phyloP scores from a whole-genome alignment of 2,797 vertebrate species.

The Monodelphis domestica region DNA sequence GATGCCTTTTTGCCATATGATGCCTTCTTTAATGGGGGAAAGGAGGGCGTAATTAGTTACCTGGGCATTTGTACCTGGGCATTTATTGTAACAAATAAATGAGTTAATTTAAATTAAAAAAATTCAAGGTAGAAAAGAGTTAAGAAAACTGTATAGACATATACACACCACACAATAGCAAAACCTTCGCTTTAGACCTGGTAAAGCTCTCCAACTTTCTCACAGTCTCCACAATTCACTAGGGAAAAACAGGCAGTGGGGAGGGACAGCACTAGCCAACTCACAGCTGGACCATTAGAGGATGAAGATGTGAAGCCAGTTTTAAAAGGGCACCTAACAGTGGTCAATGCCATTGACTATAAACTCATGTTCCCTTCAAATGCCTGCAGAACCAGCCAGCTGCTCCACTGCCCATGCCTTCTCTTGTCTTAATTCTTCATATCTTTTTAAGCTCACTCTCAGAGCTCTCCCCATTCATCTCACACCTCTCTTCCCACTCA shows the following conservation, averaged over 20 bases:
- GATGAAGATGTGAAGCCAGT: neutral
- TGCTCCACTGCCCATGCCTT: neutral
- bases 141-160: neutral
- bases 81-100: too few species aligned
- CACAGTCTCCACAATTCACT: neutral
- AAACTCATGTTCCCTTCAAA: conserved; percentile 4
- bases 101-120: too few species aligned
- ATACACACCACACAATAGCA: neutral
- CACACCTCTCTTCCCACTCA: neutral
- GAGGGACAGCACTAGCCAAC: neutral
- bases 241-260: neutral
- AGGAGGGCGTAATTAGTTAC: too few species aligned
- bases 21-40: too few species aligned
- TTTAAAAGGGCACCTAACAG: conserved; percentile 12
- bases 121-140: neutral
- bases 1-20: too few species aligned
- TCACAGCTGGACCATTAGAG: conserved; percentile 28
- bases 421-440: neutral
- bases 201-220: conserved; percentile 3
- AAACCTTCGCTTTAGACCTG: neutral
- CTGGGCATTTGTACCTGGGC: too few species aligned
- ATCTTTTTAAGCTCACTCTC: neutral
- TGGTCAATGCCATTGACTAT: neutral
- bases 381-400: neutral
- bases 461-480: too few species aligned